Evolutionary conservation across 2,797 vertebrate genomes (phyloP), one percentile per base, ranked within the genome.

Genomic region (Ctenochaetus hawaiiensis): DNA sequence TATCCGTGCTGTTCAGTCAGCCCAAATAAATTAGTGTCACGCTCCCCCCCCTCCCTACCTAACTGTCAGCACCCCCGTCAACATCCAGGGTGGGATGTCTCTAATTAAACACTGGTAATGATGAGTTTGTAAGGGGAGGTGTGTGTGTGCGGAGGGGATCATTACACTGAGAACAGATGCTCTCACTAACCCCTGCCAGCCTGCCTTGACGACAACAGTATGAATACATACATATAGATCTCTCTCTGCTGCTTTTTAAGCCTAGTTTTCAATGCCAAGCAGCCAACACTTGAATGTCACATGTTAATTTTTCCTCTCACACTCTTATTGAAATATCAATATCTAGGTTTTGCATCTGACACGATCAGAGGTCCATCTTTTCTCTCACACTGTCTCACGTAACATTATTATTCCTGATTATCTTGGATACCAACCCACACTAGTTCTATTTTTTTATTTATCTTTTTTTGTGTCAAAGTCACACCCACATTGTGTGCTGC

Each of bases 41-140:
- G 8, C 4, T 6, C 22, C 8, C 4, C 4, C 76, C 10, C 62
- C 23, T 8, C 16, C 12, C 41, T 26, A 22, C 52, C 62, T 70
- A 44, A 75, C 79, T 81, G 78, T 88, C 84, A 80, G 77, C 86
- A 75, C 64, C 70, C 64, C 79, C 80, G 57, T 47, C 72, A 83
- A 80, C 83, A 81, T 77, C 73, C 79, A 81, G 83, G 87, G 87
- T 90, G 77, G 85, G 83, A 90, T 85, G 86, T 84, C 88, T 89
- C 81, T 92, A 93, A 95, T 95, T 92, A 94, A 94, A 93, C 82
- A 86, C 81, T 89, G 91, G 85, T 93, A 92, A 94, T 94, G 93
- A 94, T 90, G 90, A 92, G 72, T 73, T 78, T 82, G 81, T 84
- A 76, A 75, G 77, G 70, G 70, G 82, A 68, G 78, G n/a, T 34